Evolutionary conservation across 1,140 invertebrate genomes (phyloP), one percentile per base, ranked within the genome.

Genomic region (Oncopodura yosiiana): DNA sequence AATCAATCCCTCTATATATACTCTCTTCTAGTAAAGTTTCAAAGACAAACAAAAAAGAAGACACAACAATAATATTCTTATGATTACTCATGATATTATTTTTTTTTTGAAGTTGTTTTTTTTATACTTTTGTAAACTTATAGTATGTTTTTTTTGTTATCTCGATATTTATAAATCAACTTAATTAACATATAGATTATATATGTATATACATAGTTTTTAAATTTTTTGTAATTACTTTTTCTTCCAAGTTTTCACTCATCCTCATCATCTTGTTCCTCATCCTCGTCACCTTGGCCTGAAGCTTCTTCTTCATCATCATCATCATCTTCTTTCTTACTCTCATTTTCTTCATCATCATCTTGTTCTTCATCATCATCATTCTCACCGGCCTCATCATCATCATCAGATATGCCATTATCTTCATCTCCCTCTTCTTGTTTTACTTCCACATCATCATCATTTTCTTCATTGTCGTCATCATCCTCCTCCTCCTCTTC

Each of bases 401-500:
- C 46, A 6, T 32, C 48, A 30, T 11, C 53, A n/a, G n/a, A n/a
- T n/a, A n/a, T n/a, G n/a, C n/a, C n/a, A n/a, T n/a, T n/a, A 16
- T 34, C 26, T 19, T 58, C 34, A 44, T 48, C 51, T 5, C 39
- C 37, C 39, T 42, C 29, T 37, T 56, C 45, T 32, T 41, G 24
- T 14, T 58, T 37, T n/a, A 49, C 41, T 43, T 32, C 14, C 41
- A 44, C 30, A 19, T 52, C 49, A 2, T 26, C 8, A 41, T 56
- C 26, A 26, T 58, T 27, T 4, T 45, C 6, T 1, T 41, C 42
- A 37, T 23, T 49, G 27, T 53, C 42, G 12, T 37, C 3, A 0
- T 48, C 44, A 11, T 52, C 48, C 24, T 27, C 48, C 37, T 37
- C 46, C 2, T 54, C 32, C 9, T 46, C 58, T 27, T 60, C 48